A percentile compares a stretch with the other conserved stretches of the same genome.
Evolutionary conservation across 2,888 invertebrate genomes (phyloP).

Genomic region (Chymomyza fuscimana): DNA sequence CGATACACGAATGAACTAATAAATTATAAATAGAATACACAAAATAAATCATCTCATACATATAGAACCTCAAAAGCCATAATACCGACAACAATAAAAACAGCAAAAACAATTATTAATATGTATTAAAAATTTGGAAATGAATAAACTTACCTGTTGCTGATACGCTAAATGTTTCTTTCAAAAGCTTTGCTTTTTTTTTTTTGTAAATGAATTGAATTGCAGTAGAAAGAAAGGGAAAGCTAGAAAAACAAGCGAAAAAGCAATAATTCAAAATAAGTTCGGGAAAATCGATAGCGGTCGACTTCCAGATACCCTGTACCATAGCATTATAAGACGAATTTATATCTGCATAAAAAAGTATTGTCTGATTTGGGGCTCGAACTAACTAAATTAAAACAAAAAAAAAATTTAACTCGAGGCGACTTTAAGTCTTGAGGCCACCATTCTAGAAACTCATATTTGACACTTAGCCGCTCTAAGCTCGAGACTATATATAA

Average conservation of each 20-base stretch:
- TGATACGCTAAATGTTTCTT: not conserved
- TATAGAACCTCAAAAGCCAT: not conserved
- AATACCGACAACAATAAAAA: not conserved
- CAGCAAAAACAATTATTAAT: not conserved
- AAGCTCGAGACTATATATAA: too few species aligned
- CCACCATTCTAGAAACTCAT: too few species aligned
- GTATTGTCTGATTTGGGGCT: too few species aligned
- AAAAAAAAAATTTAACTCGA: too few species aligned
- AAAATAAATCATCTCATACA: conserved; percentile 3
- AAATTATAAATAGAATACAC: conserved; percentile 27
- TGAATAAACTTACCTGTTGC: conserved; percentile 2
- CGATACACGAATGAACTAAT: conserved; percentile 12
- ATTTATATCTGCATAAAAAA: too few species aligned
- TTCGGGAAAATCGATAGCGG: conserved; percentile 4
- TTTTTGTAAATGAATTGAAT: not conserved
- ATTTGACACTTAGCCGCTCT: too few species aligned
- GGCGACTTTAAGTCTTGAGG: too few species aligned
- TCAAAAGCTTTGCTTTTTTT: not conserved
- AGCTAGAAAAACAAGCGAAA: not conserved
- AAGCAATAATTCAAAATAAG: not conserved
- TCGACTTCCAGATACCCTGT: too few species aligned
- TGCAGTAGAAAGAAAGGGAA: not conserved
- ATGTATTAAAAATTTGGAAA: not conserved
- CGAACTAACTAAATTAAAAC: too few species aligned
- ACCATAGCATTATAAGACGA: too few species aligned